Conservation (phyloP, 1,140 invertebrate genomes). For the Drosophila kohkoa region DNA sequence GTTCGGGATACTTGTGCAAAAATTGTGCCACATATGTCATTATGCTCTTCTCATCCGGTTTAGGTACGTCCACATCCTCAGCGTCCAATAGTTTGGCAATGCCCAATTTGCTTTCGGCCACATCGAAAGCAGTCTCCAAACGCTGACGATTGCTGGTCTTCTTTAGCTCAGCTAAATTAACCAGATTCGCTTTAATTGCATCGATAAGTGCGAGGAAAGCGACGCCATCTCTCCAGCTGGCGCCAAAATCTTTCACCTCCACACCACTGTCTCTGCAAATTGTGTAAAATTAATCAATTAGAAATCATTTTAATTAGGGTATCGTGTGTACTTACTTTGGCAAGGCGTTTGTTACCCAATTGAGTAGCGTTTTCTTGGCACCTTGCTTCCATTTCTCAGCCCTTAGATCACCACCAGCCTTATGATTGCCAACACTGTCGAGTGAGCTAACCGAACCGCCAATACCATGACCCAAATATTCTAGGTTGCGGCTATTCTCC, state of each 20-base stretch:
- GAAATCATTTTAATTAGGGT: neutral
- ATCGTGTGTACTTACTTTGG: slow-evolving; percentile 90
- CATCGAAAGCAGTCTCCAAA: slow-evolving; percentile 96
- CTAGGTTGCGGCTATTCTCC: slow-evolving; percentile 96
- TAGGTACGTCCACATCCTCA: slow-evolving; percentile 98
- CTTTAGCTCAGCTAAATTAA: slow-evolving; percentile 93
- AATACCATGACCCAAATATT: slow-evolving; percentile 93
- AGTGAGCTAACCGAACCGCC: slow-evolving; percentile 92
- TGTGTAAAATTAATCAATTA: neutral
- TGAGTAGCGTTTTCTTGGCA: slow-evolving; percentile 95
- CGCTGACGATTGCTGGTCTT: slow-evolving; percentile 91
- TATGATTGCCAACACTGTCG: slow-evolving; percentile 88
- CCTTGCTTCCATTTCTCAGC: slow-evolving; percentile 94
- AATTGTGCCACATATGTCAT: slow-evolving; percentile 99
- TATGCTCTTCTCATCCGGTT: slow-evolving; percentile 99
- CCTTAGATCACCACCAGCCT: slow-evolving; percentile 87
- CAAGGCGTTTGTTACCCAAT: slow-evolving; percentile 97
- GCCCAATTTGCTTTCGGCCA: slow-evolving; percentile 96
- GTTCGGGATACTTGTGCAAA: slow-evolving; percentile 96
- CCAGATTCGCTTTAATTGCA: slow-evolving; percentile 96
- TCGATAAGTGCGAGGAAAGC: slow-evolving; percentile 98
- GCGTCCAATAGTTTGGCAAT: slow-evolving; percentile 97
- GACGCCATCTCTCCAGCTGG: slow-evolving; percentile 98
- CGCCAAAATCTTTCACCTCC: slow-evolving; percentile 96
- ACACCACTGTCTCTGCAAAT: slow-evolving; percentile 92